These are phyloP conservation scores for Aphis craccivora DNA, from an alignment of 1,140 invertebrate genomes.

Conservation along the genomic window DNA sequence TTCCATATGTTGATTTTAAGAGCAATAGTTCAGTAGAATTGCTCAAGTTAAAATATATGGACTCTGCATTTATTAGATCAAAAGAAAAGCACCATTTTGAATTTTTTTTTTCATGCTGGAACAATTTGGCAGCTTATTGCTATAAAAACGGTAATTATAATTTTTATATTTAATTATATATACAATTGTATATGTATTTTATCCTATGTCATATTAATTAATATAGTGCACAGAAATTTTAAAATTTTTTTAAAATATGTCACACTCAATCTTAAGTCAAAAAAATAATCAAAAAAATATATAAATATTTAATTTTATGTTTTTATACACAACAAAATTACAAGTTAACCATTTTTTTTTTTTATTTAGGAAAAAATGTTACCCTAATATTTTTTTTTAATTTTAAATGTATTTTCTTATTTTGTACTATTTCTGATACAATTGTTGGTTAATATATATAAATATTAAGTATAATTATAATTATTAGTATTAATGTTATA, in stretches of 20 bases:
- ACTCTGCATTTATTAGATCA: slow-evolving; percentile 1
- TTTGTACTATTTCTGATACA: background rate
- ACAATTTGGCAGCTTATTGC: background rate
- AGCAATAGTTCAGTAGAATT: slow-evolving; percentile 18
- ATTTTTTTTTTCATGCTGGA: slow-evolving; percentile 28
- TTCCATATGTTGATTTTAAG: slow-evolving; percentile 44
- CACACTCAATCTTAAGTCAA: background rate
- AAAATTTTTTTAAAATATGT: background rate
- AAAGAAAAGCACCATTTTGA: slow-evolving; percentile 37
- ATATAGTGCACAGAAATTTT: background rate
- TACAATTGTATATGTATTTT: background rate
- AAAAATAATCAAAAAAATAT: background rate
- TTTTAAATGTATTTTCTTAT: background rate
- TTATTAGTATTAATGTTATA: too few relatives aligned
- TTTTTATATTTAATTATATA: background rate
- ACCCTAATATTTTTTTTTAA: too few relatives aligned
- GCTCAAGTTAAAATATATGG: slow-evolving; percentile 41
- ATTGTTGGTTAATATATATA: too few relatives aligned
- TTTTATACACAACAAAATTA: background rate
- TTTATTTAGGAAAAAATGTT: too few relatives aligned
- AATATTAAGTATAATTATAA: too few relatives aligned
- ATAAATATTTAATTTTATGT: background rate
- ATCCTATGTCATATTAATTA: background rate
- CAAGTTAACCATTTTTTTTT: background rate
- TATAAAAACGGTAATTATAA: slow-evolving; percentile 42